A percentile compares a stretch with the other conserved stretches of the same genome.
Evolutionary conservation across 1,140 invertebrate genomes (phyloP).

Genomic region (Venturia canescens): DNA sequence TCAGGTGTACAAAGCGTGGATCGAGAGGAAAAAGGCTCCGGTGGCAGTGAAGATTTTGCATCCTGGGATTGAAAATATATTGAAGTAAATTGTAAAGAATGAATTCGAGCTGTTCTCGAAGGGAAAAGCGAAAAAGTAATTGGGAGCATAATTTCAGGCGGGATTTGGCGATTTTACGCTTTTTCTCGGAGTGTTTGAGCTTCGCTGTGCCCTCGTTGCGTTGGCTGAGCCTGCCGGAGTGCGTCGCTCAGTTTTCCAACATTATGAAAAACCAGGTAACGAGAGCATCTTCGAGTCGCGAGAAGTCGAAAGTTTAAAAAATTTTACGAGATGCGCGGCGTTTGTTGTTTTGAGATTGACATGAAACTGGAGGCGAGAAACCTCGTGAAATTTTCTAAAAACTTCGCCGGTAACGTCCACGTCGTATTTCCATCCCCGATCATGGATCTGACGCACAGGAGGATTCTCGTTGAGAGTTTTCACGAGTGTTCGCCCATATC

Average conservation of each 20-base stretch:
- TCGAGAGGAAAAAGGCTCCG: slow-evolving; percentile 60
- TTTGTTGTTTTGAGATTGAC: slow-evolving; percentile 65
- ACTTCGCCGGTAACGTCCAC: slow-evolving; percentile 68
- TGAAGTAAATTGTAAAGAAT: slow-evolving; percentile 57
- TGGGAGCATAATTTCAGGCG: slow-evolving; percentile 52
- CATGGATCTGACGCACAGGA: slow-evolving; percentile 60
- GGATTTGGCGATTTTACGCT: slow-evolving; percentile 74
- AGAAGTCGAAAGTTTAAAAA: too few species aligned
- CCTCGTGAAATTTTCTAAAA: slow-evolving; percentile 71
- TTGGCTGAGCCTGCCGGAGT: slow-evolving; percentile 76
- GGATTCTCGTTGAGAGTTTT: slow-evolving; percentile 77
- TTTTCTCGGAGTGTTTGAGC: slow-evolving; percentile 63
- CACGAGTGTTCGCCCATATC: slow-evolving; percentile 75
- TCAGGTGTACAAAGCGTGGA: slow-evolving; percentile 76
- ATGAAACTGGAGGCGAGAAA: slow-evolving; percentile 72
- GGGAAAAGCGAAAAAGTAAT: neutral
- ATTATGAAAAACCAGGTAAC: slow-evolving; percentile 76
- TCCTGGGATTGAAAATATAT: slow-evolving; percentile 69
- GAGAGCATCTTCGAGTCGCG: too few species aligned
- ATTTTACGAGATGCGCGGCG: neutral
- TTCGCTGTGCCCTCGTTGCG: slow-evolving; percentile 69
- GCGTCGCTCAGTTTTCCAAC: slow-evolving; percentile 76
- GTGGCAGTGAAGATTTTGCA: slow-evolving; percentile 76
- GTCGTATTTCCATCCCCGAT: slow-evolving; percentile 74
- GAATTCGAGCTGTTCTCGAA: neutral